phyloP scores from a whole-genome alignment of 2,797 vertebrate genomes.

The Pseudopleuronectes americanus region DNA sequence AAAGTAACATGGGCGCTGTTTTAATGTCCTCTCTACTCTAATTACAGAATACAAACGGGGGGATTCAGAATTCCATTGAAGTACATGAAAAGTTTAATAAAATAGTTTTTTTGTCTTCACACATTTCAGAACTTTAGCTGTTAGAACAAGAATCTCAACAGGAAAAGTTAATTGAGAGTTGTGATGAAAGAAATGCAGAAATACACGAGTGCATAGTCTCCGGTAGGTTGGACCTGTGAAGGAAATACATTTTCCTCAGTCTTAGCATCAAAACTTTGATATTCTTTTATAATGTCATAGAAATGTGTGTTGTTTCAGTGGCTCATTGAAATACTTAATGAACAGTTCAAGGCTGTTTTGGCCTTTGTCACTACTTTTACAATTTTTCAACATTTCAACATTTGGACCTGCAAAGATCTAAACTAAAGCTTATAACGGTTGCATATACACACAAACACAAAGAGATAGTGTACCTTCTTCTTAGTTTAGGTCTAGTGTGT shows the following conservation, averaged over 20 bases:
- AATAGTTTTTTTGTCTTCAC: slow-evolving; percentile 8
- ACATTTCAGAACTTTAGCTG: not conserved
- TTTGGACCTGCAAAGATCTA: no score
- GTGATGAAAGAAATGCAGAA: slow-evolving; percentile 17
- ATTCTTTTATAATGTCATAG: not conserved
- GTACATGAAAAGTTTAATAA: slow-evolving; percentile 25
- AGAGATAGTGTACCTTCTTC: no score
- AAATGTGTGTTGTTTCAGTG: not conserved
- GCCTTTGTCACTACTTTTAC: no score
- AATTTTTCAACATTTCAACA: no score
- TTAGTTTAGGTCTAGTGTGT: no score
- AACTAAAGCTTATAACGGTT: no score
- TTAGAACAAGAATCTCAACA: not conserved
- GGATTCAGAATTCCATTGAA: slow-evolving; percentile 24
- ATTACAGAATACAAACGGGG: slow-evolving; percentile 54
- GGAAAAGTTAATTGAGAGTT: slow-evolving; percentile 17
- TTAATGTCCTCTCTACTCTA: slow-evolving; percentile 60
- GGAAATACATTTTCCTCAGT: not conserved
- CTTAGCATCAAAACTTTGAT: not conserved
- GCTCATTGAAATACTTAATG: not conserved
- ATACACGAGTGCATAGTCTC: not conserved
- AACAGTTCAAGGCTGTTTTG: no score
- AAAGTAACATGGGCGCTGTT: slow-evolving; percentile 55
- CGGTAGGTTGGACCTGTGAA: not conserved
- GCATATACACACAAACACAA: no score